phyloP scores from a whole-genome alignment of 2,113 vertebrate genomes.

The Recurvirostra avosetta region DNA sequence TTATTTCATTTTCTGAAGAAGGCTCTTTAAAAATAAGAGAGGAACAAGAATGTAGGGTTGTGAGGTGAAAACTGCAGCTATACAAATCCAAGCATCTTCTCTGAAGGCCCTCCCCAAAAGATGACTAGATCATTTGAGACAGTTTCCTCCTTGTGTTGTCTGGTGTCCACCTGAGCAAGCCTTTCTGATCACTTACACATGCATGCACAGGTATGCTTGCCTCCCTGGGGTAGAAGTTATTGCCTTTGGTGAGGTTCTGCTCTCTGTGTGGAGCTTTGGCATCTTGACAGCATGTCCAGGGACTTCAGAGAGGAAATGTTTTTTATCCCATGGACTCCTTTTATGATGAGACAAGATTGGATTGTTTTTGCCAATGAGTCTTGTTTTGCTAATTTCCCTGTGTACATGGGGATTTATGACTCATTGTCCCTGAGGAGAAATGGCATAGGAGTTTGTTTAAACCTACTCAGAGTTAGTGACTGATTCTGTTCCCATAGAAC shows the following conservation, averaged over 20 bases:
- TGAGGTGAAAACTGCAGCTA: neutral
- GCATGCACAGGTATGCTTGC: neutral
- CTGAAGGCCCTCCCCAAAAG: neutral
- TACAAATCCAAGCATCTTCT: neutral
- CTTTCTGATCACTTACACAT: neutral
- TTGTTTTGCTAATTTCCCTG: slow-evolving; percentile 50
- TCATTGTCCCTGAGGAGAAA: slow-evolving; percentile 49
- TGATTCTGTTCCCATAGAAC: slow-evolving; percentile 39
- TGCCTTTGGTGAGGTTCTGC: neutral
- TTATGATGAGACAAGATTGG: slow-evolving; percentile 8
- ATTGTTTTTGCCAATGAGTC: slow-evolving; percentile 42
- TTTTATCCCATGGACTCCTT: neutral
- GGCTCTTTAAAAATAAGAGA: neutral
- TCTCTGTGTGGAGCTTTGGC: neutral
- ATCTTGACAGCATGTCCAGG: neutral
- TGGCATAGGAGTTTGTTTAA: slow-evolving; percentile 48
- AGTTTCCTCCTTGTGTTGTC: neutral
- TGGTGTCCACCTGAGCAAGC: neutral
- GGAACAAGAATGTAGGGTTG: neutral
- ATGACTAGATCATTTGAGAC: neutral
- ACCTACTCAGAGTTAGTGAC: slow-evolving; percentile 13
- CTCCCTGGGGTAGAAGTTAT: neutral
- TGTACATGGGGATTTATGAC: slow-evolving; percentile 44
- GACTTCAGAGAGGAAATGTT: neutral
- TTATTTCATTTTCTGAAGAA: neutral